These are phyloP conservation scores for Saccostrea cuccullata DNA, from an alignment of 1,140 invertebrate genomes.

Conservation along the genomic window DNA sequence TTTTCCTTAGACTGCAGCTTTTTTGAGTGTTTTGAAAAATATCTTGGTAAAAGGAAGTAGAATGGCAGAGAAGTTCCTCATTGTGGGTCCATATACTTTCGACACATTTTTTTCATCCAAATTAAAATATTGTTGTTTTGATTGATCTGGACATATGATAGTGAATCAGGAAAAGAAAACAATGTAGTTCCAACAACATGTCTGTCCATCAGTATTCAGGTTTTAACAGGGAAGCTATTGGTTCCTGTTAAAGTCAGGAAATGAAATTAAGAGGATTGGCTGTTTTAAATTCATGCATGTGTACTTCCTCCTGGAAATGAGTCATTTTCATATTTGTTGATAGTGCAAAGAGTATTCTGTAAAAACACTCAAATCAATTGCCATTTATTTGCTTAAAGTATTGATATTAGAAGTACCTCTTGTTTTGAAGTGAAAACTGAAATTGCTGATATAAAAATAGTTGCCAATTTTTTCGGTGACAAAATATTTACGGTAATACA, in stretches of 20 bases:
- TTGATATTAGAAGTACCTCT: not conserved
- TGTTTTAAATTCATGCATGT: not conserved
- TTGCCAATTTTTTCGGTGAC: too few species aligned
- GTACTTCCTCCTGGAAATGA: conserved; percentile 6
- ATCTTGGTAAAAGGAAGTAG: not conserved
- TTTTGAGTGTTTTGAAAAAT: not conserved
- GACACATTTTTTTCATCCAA: not conserved
- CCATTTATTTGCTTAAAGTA: not conserved
- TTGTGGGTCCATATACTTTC: not conserved
- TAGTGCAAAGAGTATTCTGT: not conserved
- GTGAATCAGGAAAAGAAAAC: not conserved
- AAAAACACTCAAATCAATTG: not conserved
- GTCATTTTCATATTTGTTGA: not conserved
- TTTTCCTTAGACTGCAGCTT: not conserved
- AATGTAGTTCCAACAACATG: not conserved
- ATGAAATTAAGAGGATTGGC: not conserved
- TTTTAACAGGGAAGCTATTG: not conserved
- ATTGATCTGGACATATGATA: not conserved
- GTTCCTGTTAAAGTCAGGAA: too few species aligned
- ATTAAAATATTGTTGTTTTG: not conserved
- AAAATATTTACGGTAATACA: too few species aligned
- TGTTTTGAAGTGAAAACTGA: too few species aligned
- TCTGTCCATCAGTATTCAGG: not conserved
- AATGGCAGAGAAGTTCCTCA: not conserved
- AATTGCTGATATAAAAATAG: too few species aligned